These are phyloP conservation scores for Glyptemys insculpta DNA, from an alignment of 2,797 vertebrate species.

Conservation along the genomic window DNA sequence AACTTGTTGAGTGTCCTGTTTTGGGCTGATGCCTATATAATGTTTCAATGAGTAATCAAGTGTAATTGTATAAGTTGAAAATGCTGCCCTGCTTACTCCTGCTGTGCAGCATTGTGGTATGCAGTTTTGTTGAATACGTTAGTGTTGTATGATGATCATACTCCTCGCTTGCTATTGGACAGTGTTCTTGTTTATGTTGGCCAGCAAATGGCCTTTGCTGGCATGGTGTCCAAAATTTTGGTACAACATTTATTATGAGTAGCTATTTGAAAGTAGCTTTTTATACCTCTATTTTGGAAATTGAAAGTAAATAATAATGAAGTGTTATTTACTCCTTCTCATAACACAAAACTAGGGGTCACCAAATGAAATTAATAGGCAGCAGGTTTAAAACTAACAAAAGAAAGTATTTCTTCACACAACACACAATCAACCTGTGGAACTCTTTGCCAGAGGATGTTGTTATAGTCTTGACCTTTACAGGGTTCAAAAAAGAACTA, in stretches of 20 bases:
- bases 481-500: too few relatives aligned
- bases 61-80: background rate
- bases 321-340: too few relatives aligned
- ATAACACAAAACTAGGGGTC: too few relatives aligned
- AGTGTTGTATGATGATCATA: background rate
- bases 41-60: background rate
- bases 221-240: background rate
- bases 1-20: background rate
- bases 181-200: background rate
- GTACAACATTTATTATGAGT: background rate
- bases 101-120: slow-evolving; percentile 35
- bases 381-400: too few relatives aligned
- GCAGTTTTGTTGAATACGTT: background rate
- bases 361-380: too few relatives aligned
- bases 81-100: background rate
- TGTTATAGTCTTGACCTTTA: too few relatives aligned
- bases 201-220: background rate
- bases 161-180: background rate
- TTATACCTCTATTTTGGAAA: background rate
- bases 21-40: background rate
- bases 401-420: too few relatives aligned
- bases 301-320: background rate
- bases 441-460: too few relatives aligned
- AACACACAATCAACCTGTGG: too few relatives aligned
- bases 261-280: background rate